phyloP scores from a whole-genome alignment of 2,797 vertebrate species.

The Myotis planiceps region DNA sequence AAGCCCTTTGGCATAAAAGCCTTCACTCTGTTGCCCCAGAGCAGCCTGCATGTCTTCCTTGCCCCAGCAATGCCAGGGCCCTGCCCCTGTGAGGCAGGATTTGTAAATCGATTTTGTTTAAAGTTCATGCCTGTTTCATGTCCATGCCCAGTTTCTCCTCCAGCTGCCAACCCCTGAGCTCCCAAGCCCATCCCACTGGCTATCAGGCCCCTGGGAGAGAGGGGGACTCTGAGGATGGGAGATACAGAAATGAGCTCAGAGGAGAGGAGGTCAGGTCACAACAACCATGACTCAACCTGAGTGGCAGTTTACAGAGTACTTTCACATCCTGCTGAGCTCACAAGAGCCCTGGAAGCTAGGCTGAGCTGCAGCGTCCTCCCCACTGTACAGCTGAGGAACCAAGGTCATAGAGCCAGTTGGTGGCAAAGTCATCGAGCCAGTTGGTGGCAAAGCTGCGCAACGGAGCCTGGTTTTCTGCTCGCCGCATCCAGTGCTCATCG shows the following conservation, averaged over 20 bases:
- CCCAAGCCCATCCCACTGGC: neutral
- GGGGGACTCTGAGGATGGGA: neutral
- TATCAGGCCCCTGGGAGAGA: neutral
- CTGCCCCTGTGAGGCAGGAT: neutral
- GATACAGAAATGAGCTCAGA: neutral
- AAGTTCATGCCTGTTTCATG: neutral
- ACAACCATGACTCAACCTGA: neutral
- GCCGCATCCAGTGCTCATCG: fast-evolving
- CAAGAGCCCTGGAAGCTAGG: neutral
- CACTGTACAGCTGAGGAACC: neutral
- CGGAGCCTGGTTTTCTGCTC: neutral
- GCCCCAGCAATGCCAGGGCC: neutral
- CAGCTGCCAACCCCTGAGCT: neutral
- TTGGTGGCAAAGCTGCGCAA: neutral
- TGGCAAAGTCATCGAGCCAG: neutral
- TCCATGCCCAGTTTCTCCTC: neutral
- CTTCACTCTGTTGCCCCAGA: neutral
- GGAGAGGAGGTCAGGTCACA: neutral
- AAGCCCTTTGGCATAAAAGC: constrained; percentile 6
- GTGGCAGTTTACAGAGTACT: neutral
- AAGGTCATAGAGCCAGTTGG: neutral
- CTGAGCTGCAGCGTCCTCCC: neutral
- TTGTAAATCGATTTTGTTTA: constrained; percentile 5
- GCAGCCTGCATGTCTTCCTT: neutral
- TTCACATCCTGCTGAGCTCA: neutral